Evolutionary conservation across 2,113 vertebrate genomes (phyloP).

Genomic region (Dolichotis patagonum): DNA sequence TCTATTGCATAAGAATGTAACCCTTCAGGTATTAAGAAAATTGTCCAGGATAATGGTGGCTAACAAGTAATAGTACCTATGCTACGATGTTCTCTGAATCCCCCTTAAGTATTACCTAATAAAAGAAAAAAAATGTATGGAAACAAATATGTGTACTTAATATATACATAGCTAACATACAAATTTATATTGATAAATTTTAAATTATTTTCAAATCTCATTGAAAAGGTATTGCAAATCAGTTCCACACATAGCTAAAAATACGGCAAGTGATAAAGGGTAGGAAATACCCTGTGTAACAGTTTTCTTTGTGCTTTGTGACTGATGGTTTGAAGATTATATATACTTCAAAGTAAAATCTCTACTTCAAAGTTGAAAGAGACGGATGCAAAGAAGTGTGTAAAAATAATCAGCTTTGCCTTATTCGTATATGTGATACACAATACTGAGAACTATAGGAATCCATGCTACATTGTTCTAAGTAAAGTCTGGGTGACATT

Average conservation of each 20-base stretch:
- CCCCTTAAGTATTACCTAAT: background rate
- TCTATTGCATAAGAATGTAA: background rate
- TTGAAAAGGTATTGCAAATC: background rate
- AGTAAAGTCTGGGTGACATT: background rate
- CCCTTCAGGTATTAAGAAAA: background rate
- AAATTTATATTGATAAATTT: background rate
- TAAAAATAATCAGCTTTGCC: conserved; percentile 45
- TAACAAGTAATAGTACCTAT: background rate
- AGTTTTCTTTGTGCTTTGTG: conserved; percentile 26
- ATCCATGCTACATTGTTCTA: background rate
- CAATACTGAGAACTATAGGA: background rate
- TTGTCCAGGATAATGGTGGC: background rate
- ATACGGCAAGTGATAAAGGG: background rate
- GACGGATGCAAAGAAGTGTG: background rate
- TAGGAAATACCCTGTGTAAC: conserved; percentile 11
- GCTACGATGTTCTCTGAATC: background rate
- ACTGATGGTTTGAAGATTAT: background rate
- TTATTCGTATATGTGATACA: background rate
- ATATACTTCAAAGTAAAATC: conserved; percentile 67
- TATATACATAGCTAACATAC: background rate
- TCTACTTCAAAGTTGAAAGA: conserved; percentile 58
- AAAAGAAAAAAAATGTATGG: background rate
- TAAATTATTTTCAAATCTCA: background rate
- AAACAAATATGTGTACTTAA: background rate
- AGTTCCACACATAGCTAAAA: background rate